Base-by-base conservation (phyloP, 1,140 invertebrate species). In the Ylistrum balloti region DNA sequence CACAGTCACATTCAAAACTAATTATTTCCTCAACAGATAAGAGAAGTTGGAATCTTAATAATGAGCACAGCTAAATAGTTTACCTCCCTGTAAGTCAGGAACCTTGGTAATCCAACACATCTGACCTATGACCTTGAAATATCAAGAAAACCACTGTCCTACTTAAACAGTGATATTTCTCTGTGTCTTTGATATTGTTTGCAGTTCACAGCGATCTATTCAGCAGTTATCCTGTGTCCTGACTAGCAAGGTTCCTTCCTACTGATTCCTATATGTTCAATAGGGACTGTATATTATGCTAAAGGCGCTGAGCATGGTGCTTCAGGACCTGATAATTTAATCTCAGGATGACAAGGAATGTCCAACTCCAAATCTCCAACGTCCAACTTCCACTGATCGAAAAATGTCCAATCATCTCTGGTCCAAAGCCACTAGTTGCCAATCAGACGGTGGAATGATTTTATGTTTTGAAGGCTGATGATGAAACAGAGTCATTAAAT, bases 261-360 rank as follows among this genome's bases (percentile, higher is more conserved):
- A 38, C 35, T 7, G 35, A n/a, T 74, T 74, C 56, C 22, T 74
- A n/a, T 3, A 1, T 28, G 22, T n/a, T 74, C 0, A n/a, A 74
- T 22, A 74, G 56, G 56, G 56, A 74, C 56, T 74, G 9, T 74
- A 74, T 74, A 74, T 74, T 74, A 74, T 74, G 56, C 56, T 5
- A 9, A 28, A 74, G 56, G 56, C 56, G 13, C 56, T 74, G 56
- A n/a, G 56, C 56, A 74, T 28, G n/a, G 56, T 11, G 56, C 56
- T 28, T n/a, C 56, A 74, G 56, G 0, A 74, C 56, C 56, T 28
- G 56, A 17, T 45, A 15, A 17, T 5, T 13, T 74, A 74, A 74
- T 74, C 56, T 74, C 56, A 74, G 56, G 11, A 74, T 74, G 9
- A 20, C 45, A 56, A 38, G n/a, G n/a, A 38, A 38, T 13, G 13